Evolutionary conservation across 2,888 invertebrate genomes (phyloP), one percentile per base, ranked within the genome.

Genomic region (Cosmopolites sordidus): DNA sequence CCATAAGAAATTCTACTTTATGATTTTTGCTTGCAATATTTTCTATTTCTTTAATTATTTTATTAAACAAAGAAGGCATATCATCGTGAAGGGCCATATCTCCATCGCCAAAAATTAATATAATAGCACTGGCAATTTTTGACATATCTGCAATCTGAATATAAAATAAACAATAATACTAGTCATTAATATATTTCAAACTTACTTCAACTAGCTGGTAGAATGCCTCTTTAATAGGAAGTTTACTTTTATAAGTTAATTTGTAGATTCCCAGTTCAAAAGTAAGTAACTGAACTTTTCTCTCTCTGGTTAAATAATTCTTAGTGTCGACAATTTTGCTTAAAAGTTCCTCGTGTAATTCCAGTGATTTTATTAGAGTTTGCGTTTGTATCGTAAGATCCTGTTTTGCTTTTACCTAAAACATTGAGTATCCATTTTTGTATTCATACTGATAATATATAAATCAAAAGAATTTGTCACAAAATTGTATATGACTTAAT

Each of bases 231-330:
- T 59, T 59, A 54, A 69, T 62, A 1, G 68, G 56, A n/a, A 62
- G 18, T 54, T 65, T 66, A 48, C 67, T 69, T 40, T 60, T 64
- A 69, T 69, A 70, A 11, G 55, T 48, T 38, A 47, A 51, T 50
- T 62, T 62, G 49, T 70, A 70, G n/a, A 56, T 54, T 14, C 56
- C 49, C 41, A 70, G 55, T 55, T 70, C 70, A 18, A 54, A 48
- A 16, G 54, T 48, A 39, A 68, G 48, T 29, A 69, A 50, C n/a
- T 61, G 53, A 17, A 61, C 54, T 50, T 58, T 51, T n/a, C 58
- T 54, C 18, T 61, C 48, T 27, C 43, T 27, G 1, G 46, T 56
- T 27, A 63, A 47, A 12, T 39, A 37, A n/a, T 56, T 47, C 22
- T 54, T 14, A 1, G 56, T 33, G 44, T 59, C 45, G 8, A 55